Evolutionary conservation across 2,113 vertebrate genomes (phyloP).

Genomic region (Microtus montanus): DNA sequence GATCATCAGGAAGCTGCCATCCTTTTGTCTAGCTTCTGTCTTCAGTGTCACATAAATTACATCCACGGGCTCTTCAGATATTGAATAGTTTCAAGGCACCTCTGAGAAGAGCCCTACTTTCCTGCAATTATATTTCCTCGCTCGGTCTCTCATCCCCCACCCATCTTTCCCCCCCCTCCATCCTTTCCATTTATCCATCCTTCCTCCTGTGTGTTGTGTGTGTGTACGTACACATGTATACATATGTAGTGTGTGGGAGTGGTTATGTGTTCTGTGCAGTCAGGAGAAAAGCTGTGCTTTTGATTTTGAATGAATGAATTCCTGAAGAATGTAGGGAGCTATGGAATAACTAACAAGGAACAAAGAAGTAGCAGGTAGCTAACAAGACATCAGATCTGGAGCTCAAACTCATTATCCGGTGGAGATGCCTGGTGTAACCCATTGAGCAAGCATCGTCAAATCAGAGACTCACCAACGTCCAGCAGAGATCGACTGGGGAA

Average conservation of each 20-base stretch:
- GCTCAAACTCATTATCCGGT: background rate
- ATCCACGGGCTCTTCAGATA: constrained; percentile 16
- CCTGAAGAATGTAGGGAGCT: background rate
- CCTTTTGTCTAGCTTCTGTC: constrained; percentile 46
- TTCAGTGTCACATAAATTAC: constrained; percentile 53
- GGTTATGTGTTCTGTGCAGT: background rate
- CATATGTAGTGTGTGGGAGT: too few species aligned
- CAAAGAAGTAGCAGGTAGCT: background rate
- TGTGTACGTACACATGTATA: background rate
- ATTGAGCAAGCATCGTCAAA: background rate
- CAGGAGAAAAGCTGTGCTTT: background rate
- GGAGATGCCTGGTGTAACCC: background rate
- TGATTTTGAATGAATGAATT: background rate
- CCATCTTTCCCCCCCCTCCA: background rate
- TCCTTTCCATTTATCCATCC: background rate
- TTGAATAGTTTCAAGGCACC: constrained; percentile 50
- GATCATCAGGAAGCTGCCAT: constrained; percentile 41
- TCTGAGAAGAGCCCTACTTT: constrained; percentile 14
- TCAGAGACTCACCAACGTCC: background rate
- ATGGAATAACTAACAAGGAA: background rate
- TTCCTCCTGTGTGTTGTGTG: background rate
- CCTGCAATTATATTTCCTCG: background rate
- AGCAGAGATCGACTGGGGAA: background rate
- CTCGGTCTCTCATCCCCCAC: too few species aligned
- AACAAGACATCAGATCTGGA: background rate